Percentiles rank a stretch among this genome's conserved stretches.
Conservation (phyloP, 2,888 invertebrate genomes). For the Metellina segmentata region DNA sequence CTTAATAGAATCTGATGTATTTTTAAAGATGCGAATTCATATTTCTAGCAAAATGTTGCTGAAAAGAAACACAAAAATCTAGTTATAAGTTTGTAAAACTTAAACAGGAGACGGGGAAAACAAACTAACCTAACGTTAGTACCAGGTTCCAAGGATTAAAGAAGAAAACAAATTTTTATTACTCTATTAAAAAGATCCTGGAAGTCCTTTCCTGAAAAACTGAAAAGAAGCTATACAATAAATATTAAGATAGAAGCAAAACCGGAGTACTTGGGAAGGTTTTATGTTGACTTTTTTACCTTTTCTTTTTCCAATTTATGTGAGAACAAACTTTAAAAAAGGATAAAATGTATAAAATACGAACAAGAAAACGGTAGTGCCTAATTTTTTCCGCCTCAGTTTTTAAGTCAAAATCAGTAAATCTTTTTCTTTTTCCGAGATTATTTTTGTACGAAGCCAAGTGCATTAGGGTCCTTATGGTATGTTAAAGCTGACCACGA, state of each 20-base stretch:
- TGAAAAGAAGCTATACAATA: constrained; percentile 25
- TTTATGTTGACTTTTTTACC: constrained; percentile 1
- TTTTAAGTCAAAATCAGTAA: constrained; percentile 1
- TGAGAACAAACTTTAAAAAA: neutral
- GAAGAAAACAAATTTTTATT: constrained; percentile 14
- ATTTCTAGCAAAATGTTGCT: neutral
- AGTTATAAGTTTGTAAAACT: constrained; percentile 7
- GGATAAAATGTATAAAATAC: neutral
- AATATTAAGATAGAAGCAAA: constrained; percentile 23
- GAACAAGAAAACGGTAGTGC: neutral
- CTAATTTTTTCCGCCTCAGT: neutral
- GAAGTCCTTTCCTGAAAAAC: neutral
- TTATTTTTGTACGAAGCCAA: neutral
- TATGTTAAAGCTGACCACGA: constrained; percentile 45
- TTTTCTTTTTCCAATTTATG: neutral
- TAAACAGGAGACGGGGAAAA: constrained; percentile 20
- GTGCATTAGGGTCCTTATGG: constrained; percentile 38
- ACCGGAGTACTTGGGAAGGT: neutral
- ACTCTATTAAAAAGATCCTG: constrained; percentile 15
- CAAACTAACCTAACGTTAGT: neutral
- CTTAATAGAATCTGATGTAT: too few relatives aligned
- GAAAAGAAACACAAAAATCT: neutral
- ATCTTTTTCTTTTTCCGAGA: neutral
- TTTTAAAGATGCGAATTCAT: neutral
- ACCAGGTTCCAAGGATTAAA: constrained; percentile 3